Percentiles rank a stretch among this genome's conserved stretches.
Evolutionary conservation across 2,113 vertebrate genomes (phyloP).

Genomic region (Psophia crepitans): DNA sequence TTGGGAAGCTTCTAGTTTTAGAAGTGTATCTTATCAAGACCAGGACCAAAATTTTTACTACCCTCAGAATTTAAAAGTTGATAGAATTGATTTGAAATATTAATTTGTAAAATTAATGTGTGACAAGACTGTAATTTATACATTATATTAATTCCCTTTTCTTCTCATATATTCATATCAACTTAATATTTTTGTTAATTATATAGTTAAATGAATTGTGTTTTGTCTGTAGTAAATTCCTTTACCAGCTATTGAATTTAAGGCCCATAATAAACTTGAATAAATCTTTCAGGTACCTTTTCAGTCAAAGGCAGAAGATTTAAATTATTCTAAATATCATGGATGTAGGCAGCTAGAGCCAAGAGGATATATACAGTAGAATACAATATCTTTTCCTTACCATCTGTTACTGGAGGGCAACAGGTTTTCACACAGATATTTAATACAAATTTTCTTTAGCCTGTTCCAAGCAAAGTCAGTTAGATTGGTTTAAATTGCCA

Average conservation of each 20-base stretch:
- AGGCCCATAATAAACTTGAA: background rate
- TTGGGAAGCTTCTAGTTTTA: background rate
- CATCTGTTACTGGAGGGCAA: background rate
- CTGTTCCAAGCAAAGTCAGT: background rate
- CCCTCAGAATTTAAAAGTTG: background rate
- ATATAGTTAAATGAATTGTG: background rate
- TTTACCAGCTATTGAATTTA: background rate
- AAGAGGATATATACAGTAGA: background rate
- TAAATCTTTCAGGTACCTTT: background rate
- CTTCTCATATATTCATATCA: background rate
- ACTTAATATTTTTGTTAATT: background rate
- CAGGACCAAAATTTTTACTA: background rate
- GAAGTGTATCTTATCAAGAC: background rate
- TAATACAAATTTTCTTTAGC: background rate
- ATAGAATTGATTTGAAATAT: background rate
- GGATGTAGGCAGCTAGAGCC: background rate
- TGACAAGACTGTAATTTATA: background rate
- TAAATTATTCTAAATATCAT: background rate
- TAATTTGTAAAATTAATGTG: background rate
- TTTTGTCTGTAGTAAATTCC: background rate
- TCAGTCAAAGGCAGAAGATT: background rate
- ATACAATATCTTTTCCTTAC: background rate
- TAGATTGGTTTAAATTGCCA: background rate
- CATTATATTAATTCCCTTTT: background rate
- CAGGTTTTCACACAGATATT: background rate